Conservation (phyloP, 1,140 invertebrate species). For the Pissodes strobi region DNA sequence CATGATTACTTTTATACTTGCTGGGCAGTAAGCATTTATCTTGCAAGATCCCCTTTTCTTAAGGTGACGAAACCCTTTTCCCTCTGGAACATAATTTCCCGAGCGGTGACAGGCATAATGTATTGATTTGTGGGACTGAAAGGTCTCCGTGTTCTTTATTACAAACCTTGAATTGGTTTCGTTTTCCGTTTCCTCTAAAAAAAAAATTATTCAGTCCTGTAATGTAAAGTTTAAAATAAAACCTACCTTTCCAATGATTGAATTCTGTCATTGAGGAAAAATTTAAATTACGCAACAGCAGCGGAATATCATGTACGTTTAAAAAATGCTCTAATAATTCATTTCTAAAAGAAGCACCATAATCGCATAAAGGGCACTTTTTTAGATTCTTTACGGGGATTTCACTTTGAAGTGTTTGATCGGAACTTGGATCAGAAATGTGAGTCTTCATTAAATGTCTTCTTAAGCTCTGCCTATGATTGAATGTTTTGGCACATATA, state of each 20-base stretch:
- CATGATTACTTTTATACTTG: conserved; percentile 13
- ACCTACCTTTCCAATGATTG: background rate
- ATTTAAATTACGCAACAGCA: background rate
- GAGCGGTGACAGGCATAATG: conserved; percentile 11
- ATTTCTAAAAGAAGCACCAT: background rate
- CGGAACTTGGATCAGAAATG: background rate
- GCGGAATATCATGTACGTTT: conserved; percentile 1
- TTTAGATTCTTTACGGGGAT: background rate
- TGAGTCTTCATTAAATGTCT: background rate
- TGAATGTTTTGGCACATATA: background rate
- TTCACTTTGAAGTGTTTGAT: background rate
- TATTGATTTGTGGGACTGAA: background rate
- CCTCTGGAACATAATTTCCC: conserved; percentile 15
- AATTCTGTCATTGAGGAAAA: background rate
- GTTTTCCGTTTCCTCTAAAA: conserved; percentile 2
- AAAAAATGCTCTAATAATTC: background rate
- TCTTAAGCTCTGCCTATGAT: background rate
- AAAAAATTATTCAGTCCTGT: background rate
- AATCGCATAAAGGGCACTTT: background rate
- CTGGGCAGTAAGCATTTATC: conserved; percentile 28
- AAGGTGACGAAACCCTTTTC: conserved; percentile 15
- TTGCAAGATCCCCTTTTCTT: conserved; percentile 24
- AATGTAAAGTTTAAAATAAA: background rate
- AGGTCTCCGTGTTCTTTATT: background rate
- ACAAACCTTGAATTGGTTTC: conserved; percentile 3